Percentiles rank a stretch among this genome's conserved stretches.
phyloP scores from a whole-genome alignment of 2,888 invertebrate species.

The Pycnomerus fuliginosus region DNA sequence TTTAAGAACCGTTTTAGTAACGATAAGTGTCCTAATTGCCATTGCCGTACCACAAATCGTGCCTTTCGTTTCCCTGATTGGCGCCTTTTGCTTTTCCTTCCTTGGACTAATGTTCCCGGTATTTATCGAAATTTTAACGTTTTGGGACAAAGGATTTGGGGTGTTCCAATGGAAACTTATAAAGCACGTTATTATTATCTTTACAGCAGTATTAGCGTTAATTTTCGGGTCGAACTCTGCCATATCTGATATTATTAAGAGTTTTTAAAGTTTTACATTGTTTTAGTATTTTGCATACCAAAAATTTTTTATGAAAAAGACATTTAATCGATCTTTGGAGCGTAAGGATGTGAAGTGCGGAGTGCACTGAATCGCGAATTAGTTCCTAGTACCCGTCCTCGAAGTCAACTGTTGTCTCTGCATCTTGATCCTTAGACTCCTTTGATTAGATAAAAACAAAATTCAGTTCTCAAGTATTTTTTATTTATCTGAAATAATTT shows the following conservation, averaged over 20 bases:
- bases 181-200: conserved; percentile 74
- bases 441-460: too few relatives aligned
- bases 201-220: conserved; percentile 79
- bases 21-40: conserved; percentile 72
- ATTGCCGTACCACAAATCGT: conserved; percentile 84
- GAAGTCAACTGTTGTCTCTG: too few relatives aligned
- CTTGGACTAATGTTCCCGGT: conserved; percentile 87
- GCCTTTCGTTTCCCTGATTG: conserved; percentile 89
- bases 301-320: too few relatives aligned
- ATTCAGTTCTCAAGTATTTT: too few relatives aligned
- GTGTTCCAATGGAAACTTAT: conserved; percentile 69
- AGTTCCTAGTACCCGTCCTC: too few relatives aligned
- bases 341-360: too few relatives aligned
- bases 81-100: conserved; percentile 90
- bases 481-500: too few relatives aligned
- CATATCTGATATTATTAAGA: conserved; percentile 59
- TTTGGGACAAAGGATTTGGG: conserved; percentile 82
- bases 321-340: too few relatives aligned
- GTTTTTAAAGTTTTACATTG: not conserved
- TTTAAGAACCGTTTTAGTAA: conserved; percentile 66
- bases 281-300: not conserved
- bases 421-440: too few relatives aligned
- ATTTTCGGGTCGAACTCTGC: conserved; percentile 76
- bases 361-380: too few relatives aligned
- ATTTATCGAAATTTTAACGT: conserved; percentile 80